Percentiles rank a stretch among this genome's conserved stretches.
phyloP scores from a whole-genome alignment of 2,113 vertebrate genomes.

The Sinosuthora webbiana region DNA sequence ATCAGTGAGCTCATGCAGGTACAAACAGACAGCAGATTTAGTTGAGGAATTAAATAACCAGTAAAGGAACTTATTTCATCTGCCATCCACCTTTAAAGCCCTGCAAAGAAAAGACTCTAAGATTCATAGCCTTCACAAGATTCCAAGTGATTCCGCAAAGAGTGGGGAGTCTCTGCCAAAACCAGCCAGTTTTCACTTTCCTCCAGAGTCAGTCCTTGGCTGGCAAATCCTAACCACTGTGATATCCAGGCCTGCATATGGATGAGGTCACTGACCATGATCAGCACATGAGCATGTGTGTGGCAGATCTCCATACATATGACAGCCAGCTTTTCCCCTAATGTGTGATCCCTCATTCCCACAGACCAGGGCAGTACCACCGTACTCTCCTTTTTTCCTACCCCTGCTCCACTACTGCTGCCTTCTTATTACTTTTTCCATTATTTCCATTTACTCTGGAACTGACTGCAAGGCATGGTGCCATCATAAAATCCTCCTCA shows the following conservation, averaged over 20 bases:
- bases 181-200: background rate
- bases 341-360: background rate
- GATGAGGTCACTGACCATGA: slow-evolving; percentile 14
- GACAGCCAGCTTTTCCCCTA: background rate
- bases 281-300: background rate
- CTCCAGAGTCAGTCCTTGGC: background rate
- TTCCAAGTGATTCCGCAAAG: background rate
- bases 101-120: background rate
- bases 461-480: background rate
- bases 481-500: background rate
- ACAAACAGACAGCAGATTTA: slow-evolving; percentile 38
- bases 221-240: background rate
- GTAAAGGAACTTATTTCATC: background rate
- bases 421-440: background rate
- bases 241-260: background rate
- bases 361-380: background rate
- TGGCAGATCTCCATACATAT: background rate
- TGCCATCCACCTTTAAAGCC: slow-evolving; percentile 11
- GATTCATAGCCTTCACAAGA: background rate
- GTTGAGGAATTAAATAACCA: background rate
- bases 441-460: background rate
- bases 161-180: slow-evolving; percentile 1
- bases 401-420: background rate
- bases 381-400: background rate
- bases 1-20: background rate